phyloP scores from a whole-genome alignment of 2,797 vertebrate species.

The Chanos chanos region DNA sequence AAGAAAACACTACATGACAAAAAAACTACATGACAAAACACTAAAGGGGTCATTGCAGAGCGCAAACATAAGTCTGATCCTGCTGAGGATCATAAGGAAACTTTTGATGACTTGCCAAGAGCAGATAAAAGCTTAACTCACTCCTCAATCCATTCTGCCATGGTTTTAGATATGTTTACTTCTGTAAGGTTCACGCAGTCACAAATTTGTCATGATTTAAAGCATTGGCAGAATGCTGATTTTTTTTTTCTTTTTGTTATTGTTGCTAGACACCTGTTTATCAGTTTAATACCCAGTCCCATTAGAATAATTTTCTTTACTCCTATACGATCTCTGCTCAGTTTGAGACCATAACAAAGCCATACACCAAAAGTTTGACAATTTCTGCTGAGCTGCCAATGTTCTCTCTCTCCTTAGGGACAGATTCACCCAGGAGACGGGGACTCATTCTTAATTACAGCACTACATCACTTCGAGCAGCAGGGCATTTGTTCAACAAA shows the following conservation, averaged over 20 bases:
- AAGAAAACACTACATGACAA: no score
- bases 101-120: no score
- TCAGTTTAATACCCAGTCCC: conserved; percentile 47
- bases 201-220: no score
- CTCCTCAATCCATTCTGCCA: no score
- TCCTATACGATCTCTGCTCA: background rate
- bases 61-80: no score
- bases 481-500: conserved; percentile 11
- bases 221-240: no score
- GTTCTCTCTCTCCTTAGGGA: conserved; percentile 12
- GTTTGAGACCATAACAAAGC: conserved; percentile 2
- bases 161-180: no score
- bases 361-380: conserved; percentile 12
- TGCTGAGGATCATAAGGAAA: no score
- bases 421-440: conserved; percentile 20
- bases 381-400: conserved; percentile 9
- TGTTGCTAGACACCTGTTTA: conserved; percentile 58
- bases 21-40: no score
- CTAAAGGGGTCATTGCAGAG: no score
- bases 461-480: conserved; percentile 16
- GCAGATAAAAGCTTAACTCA: no score
- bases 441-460: conserved; percentile 22
- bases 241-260: conserved; percentile 47
- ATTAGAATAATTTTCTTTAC: conserved; percentile 35
- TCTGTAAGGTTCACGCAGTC: no score